Conservation (phyloP, 2,797 vertebrate genomes). For the Chelmon rostratus region DNA sequence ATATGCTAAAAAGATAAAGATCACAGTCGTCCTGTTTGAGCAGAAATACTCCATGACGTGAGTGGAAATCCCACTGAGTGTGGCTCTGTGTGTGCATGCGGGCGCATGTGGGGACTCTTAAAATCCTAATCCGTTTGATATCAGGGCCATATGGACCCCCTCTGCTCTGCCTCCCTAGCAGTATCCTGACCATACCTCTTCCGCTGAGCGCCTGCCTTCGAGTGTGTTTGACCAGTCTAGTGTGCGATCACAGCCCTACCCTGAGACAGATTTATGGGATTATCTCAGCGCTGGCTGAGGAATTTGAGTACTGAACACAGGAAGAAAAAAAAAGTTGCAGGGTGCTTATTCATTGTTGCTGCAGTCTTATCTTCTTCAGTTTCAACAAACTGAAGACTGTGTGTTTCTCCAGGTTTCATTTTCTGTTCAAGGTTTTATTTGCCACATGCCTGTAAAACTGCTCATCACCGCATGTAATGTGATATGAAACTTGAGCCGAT, state of each 20-base stretch:
- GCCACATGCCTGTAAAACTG: neutral
- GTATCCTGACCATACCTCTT: slow-evolving; percentile 8
- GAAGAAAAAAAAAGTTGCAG: neutral
- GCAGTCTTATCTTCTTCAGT: neutral
- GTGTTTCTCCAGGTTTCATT: neutral
- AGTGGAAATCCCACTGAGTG: slow-evolving; percentile 31
- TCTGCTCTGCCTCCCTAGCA: slow-evolving; percentile 4
- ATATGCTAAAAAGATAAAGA: slow-evolving; percentile 11
- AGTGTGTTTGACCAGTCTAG: slow-evolving; percentile 24
- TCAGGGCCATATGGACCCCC: slow-evolving; percentile 57
- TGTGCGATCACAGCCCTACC: slow-evolving; percentile 43
- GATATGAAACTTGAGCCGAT: neutral
- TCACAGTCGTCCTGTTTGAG: neutral
- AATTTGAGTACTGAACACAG: slow-evolving; percentile 35
- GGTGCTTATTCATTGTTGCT: neutral
- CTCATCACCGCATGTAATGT: neutral
- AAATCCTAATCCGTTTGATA: slow-evolving; percentile 66
- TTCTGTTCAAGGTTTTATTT: neutral
- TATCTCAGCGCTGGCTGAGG: slow-evolving; percentile 44
- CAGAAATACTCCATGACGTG: neutral
- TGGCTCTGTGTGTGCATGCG: slow-evolving; percentile 22
- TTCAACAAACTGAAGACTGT: neutral
- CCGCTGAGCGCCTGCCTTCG: neutral
- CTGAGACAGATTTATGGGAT: slow-evolving; percentile 66
- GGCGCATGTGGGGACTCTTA: slow-evolving; percentile 27